These are phyloP conservation scores for Syritta pipiens DNA, from an alignment of 2,888 invertebrate genomes.

Conservation along the genomic window DNA sequence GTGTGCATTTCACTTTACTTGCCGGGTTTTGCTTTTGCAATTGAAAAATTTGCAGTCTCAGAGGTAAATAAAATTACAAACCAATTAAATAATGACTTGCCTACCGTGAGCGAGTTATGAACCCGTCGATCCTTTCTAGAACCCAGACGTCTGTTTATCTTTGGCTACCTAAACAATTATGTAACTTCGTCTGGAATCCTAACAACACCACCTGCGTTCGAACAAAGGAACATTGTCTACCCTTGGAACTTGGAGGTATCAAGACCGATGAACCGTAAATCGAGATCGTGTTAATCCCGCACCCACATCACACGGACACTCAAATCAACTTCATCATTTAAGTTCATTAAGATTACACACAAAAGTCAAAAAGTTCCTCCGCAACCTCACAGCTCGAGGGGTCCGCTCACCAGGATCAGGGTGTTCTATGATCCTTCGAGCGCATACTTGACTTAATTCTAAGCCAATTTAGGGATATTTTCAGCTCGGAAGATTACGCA, in stretches of 20 bases:
- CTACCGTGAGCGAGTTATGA: constrained; percentile 33
- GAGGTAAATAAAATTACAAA: constrained; percentile 10
- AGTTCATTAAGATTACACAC: constrained; percentile 79
- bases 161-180: constrained; percentile 44
- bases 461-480: constrained; percentile 77
- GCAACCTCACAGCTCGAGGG: constrained; percentile 71
- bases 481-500: constrained; percentile 57
- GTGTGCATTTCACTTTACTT: too few relatives aligned
- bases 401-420: constrained; percentile 24
- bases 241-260: constrained; percentile 28
- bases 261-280: constrained; percentile 56
- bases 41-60: neutral
- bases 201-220: constrained; percentile 50
- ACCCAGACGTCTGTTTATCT: constrained; percentile 38
- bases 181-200: constrained; percentile 29
- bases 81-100: constrained; percentile 52
- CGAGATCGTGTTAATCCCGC: constrained; percentile 63
- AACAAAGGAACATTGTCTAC: constrained; percentile 56
- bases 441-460: constrained; percentile 79
- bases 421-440: constrained; percentile 29
- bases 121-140: neutral
- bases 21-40: too few relatives aligned
- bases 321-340: constrained; percentile 74
- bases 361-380: constrained; percentile 74
- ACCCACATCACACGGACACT: constrained; percentile 64